Percentiles rank a stretch among this genome's conserved stretches.
These are phyloP conservation scores for Amphipyra berbera DNA, from an alignment of 2,888 invertebrate species.

Conservation along the genomic window DNA sequence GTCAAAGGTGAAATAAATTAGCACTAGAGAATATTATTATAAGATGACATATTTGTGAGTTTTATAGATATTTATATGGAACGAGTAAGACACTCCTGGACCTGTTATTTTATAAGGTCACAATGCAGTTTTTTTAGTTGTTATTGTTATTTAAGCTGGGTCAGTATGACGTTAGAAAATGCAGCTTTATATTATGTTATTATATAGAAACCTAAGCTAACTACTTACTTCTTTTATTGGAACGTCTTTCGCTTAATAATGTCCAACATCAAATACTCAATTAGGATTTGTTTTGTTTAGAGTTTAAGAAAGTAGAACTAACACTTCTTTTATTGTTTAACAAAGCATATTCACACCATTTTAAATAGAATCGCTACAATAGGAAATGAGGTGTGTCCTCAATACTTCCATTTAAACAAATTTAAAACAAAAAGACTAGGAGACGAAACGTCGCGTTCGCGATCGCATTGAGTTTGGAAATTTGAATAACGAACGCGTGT, in stretches of 20 bases:
- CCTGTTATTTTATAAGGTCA: slow-evolving; percentile 49
- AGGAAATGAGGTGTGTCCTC: slow-evolving; percentile 85
- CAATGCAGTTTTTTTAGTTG: slow-evolving; percentile 15
- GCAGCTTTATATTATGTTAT: slow-evolving; percentile 27
- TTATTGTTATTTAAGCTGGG: slow-evolving; percentile 39
- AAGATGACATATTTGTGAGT: slow-evolving; percentile 15
- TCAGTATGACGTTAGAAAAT: slow-evolving; percentile 27
- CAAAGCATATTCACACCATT: slow-evolving; percentile 86
- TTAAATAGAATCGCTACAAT: slow-evolving; percentile 82
- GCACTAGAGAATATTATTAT: slow-evolving; percentile 32
- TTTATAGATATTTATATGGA: slow-evolving; percentile 5
- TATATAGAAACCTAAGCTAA: slow-evolving; percentile 34
- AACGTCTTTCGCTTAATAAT: slow-evolving; percentile 55
- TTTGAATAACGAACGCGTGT: slow-evolving; percentile 82
- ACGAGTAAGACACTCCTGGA: slow-evolving; percentile 31
- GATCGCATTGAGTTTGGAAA: slow-evolving; percentile 79
- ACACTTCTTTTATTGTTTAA: slow-evolving; percentile 83
- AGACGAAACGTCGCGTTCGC: slow-evolving; percentile 86
- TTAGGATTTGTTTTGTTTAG: slow-evolving; percentile 73
- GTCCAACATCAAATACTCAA: slow-evolving; percentile 60
- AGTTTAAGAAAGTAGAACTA: slow-evolving; percentile 87
- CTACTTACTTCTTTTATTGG: slow-evolving; percentile 60
- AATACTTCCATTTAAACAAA: slow-evolving; percentile 84
- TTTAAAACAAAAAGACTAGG: slow-evolving; percentile 79
- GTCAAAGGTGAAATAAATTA: slow-evolving; percentile 52